Conservation (phyloP, 2,113 vertebrate genomes). For the Scalopus aquaticus region DNA sequence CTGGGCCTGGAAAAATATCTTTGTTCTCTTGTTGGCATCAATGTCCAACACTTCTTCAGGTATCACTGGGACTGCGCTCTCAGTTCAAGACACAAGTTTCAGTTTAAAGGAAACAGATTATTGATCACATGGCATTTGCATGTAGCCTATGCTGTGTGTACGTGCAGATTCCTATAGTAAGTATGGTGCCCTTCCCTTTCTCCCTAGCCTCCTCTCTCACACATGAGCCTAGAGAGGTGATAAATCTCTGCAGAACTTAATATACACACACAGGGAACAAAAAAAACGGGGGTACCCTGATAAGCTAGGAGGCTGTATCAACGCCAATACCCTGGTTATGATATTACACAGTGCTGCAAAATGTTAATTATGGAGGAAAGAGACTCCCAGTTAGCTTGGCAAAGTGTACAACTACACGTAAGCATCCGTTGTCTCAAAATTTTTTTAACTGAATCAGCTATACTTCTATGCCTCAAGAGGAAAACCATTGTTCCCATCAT, state of each 20-base stretch:
- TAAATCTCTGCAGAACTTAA: not conserved
- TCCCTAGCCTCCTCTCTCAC: too few relatives aligned
- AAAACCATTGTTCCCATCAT: not conserved
- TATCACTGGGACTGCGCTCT: too few relatives aligned
- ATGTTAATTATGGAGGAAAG: not conserved
- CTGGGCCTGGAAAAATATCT: too few relatives aligned
- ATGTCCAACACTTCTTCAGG: too few relatives aligned
- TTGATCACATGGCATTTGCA: too few relatives aligned
- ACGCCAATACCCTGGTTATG: not conserved
- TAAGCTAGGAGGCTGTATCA: not conserved
- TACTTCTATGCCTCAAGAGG: not conserved
- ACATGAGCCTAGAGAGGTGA: not conserved
- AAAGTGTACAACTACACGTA: not conserved
- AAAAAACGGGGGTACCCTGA: not conserved
- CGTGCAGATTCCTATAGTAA: too few relatives aligned
- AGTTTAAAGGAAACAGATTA: too few relatives aligned
- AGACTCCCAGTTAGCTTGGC: not conserved
- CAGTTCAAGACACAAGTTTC: too few relatives aligned
- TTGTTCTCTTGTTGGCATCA: too few relatives aligned
- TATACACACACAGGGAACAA: not conserved
- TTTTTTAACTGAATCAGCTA: not conserved
- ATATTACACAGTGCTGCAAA: not conserved
- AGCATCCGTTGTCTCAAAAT: not conserved
- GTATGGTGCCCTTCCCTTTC: too few relatives aligned
- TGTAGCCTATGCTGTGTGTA: too few relatives aligned